Conservation (phyloP, 2,888 invertebrate genomes). For the Alcis repandata region DNA sequence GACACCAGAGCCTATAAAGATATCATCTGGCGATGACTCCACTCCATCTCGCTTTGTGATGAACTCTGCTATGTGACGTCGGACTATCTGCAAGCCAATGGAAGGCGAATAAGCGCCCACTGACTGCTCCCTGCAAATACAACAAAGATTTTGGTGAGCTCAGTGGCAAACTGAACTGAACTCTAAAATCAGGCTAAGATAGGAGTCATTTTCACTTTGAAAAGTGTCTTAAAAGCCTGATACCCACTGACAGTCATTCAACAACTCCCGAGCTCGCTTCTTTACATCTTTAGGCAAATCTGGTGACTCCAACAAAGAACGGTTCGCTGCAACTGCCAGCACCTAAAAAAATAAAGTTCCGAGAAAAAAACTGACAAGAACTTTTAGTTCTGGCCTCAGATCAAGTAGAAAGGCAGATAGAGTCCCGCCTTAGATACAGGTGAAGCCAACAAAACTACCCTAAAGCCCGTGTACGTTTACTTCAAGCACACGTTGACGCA, state of each 20-base stretch:
- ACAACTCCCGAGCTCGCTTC: slow-evolving; percentile 88
- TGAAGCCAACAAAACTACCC: no score
- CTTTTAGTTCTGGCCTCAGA: no score
- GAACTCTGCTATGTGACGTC: slow-evolving; percentile 93
- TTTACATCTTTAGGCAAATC: slow-evolving; percentile 94
- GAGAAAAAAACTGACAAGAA: neutral
- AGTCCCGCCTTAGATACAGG: no score
- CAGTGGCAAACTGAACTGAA: no score
- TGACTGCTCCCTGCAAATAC: slow-evolving; percentile 88
- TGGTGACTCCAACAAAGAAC: slow-evolving; percentile 82
- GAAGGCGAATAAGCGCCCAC: slow-evolving; percentile 97
- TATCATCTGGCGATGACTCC: slow-evolving; percentile 91
- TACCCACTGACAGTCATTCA: slow-evolving; percentile 88
- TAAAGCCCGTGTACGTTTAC: no score
- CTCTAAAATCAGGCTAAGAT: no score
- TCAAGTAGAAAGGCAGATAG: no score
- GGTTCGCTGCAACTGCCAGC: slow-evolving; percentile 90
- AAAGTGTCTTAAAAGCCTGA: neutral
- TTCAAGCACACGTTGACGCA: no score
- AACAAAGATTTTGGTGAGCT: neutral
- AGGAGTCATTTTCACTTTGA: neutral
- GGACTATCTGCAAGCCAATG: slow-evolving; percentile 93
- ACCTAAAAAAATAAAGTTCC: slow-evolving; percentile 52
- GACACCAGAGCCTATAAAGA: slow-evolving; percentile 96
- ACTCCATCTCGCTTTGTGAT: slow-evolving; percentile 88